Evolutionary conservation across 2,888 invertebrate genomes (phyloP).

Genomic region (Eulithis testata): DNA sequence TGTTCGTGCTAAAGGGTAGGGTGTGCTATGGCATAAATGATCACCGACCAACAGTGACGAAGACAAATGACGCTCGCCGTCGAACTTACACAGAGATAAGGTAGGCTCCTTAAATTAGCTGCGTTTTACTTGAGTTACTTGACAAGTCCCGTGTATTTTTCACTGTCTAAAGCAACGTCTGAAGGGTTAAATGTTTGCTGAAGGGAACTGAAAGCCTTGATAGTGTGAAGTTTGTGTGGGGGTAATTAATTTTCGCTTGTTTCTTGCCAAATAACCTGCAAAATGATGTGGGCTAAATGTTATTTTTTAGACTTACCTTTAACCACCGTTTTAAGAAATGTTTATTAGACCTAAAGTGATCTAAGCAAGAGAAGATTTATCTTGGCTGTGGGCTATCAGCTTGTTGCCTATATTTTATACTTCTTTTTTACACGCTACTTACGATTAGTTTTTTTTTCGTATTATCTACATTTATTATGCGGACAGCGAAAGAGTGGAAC

Average conservation of each 20-base stretch:
- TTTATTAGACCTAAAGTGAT: too few relatives aligned
- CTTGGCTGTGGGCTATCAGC: too few relatives aligned
- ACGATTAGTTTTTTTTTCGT: too few relatives aligned
- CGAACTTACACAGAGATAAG: conserved; percentile 83
- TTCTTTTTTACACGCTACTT: too few relatives aligned
- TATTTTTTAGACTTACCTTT: too few relatives aligned
- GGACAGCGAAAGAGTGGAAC: too few relatives aligned
- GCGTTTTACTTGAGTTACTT: conserved; percentile 76
- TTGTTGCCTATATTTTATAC: too few relatives aligned
- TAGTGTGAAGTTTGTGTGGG: conserved; percentile 34
- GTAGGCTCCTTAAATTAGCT: conserved; percentile 83
- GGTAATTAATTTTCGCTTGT: conserved; percentile 29
- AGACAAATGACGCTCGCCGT: conserved; percentile 83
- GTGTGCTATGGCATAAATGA: conserved; percentile 85
- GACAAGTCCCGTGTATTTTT: conserved; percentile 71
- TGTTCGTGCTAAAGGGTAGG: conserved; percentile 74
- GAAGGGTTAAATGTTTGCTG: conserved; percentile 47
- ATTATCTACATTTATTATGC: too few relatives aligned
- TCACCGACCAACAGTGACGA: conserved; percentile 83
- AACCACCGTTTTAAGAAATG: too few relatives aligned
- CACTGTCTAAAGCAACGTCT: conserved; percentile 62
- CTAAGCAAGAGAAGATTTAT: too few relatives aligned
- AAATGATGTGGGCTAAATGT: too few relatives aligned
- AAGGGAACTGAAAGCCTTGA: conserved; percentile 38
- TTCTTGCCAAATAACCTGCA: neutral